Evolutionary conservation across 2,888 invertebrate species (phyloP), one percentile per base, ranked within the genome.

Genomic region (Lordiphosa andalusiaca): DNA sequence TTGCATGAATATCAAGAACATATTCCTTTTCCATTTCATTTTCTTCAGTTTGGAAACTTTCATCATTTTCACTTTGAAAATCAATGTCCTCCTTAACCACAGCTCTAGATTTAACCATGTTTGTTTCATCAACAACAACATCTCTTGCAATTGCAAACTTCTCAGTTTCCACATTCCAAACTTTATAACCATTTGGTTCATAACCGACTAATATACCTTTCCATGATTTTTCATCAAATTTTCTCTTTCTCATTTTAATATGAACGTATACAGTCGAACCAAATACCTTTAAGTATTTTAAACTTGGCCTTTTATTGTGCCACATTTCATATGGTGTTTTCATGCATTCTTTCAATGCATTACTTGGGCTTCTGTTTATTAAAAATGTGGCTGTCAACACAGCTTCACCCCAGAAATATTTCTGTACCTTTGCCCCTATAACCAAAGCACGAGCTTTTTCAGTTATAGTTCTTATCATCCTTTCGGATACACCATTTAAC

Each of bases 201-300:
- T 60, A 55, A 2, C 69, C 70, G 39, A 72, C 64, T 25, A 70
- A 49, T 40, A 40, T 40, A 19, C 21, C 40, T 40, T 40, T 40
- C 40, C n/a, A 40, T 40, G 54, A 71, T 54, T 71, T 73, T 10
- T 72, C 63, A 57, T 73, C 67, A 60, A 71, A 67, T 41, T 73
- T 69, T 55, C 56, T 36, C 53, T 65, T 67, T 46, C 61, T 62
- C 3, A 12, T 44, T 44, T 59, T 58, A 35, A 67, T 68, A 40
- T 51, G 51, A 3, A 64, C 54, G 39, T 67, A 69, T 25, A 70
- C 65, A 42, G 65, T 67, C 37, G 64, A 61, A 52, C 62, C 62
- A 48, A 67, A 63, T 48, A 70, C 50, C 40, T 48, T 64, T 4
- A 65, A 40, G 63, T 61, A 63, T 57, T 69, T 73, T 12, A 62